phyloP scores from a whole-genome alignment of 2,113 vertebrate species.

The Megatriorchis doriae region DNA sequence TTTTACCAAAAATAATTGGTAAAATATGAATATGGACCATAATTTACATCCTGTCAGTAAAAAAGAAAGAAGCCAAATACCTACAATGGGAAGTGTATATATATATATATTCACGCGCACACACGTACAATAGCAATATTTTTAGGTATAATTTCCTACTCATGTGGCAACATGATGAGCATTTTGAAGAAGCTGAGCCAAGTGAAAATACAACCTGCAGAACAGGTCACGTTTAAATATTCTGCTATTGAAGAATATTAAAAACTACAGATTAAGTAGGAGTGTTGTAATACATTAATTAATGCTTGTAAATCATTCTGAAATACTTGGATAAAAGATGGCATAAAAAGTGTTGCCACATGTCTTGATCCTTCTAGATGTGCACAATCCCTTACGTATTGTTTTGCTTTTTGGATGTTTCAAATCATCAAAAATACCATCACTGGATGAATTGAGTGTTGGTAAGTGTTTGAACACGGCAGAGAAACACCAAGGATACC shows the following conservation, averaged over 20 bases:
- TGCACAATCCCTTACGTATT: not conserved
- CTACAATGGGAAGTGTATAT: not conserved
- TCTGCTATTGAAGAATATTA: slow-evolving; percentile 67
- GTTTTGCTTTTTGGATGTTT: not conserved
- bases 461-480: not conserved
- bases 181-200: slow-evolving; percentile 55
- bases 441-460: not conserved
- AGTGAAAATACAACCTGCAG: slow-evolving; percentile 63
- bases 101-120: not conserved
- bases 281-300: slow-evolving; percentile 67
- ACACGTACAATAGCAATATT: slow-evolving; percentile 24
- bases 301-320: slow-evolving; percentile 55
- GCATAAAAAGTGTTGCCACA: slow-evolving; percentile 46
- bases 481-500: not conserved
- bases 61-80: not conserved
- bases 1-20: not conserved
- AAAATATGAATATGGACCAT: not conserved
- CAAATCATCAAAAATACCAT: not conserved
- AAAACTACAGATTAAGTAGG: slow-evolving; percentile 62
- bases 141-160: slow-evolving; percentile 63
- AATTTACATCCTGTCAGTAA: not conserved
- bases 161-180: slow-evolving; percentile 52
- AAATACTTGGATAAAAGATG: slow-evolving; percentile 52
- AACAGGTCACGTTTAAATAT: slow-evolving; percentile 68
- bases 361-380: slow-evolving; percentile 25